A percentile compares a stretch with the other conserved stretches of the same genome.
Evolutionary conservation across 2,888 invertebrate genomes (phyloP).

Genomic region (Schrankia costaestrigalis): DNA sequence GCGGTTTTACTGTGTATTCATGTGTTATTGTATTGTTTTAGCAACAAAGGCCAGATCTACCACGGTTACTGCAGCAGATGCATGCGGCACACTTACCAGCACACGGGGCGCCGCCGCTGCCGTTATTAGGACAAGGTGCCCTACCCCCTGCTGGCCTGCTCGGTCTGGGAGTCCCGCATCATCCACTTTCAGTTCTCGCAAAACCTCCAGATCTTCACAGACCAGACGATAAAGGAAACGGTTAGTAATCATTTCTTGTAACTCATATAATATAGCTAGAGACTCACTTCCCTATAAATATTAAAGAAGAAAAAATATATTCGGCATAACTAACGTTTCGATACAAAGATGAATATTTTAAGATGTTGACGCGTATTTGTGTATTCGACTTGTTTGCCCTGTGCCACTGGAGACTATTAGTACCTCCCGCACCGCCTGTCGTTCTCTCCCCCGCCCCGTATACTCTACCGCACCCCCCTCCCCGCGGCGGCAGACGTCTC

Average conservation of each 20-base stretch:
- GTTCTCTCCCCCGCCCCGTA: conserved; percentile 26
- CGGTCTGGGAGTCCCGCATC: conserved; percentile 86
- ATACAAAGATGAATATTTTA: conserved; percentile 71
- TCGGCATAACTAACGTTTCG: conserved; percentile 47
- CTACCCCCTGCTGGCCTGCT: conserved; percentile 81
- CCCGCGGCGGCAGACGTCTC: conserved; percentile 61
- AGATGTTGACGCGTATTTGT: conserved; percentile 63
- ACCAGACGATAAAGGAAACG: conserved; percentile 88
- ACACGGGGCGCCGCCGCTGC: conserved; percentile 87
- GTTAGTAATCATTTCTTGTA: conserved; percentile 63
- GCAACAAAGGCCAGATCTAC: conserved; percentile 93
- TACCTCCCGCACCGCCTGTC: conserved; percentile 35
- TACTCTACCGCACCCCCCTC: conserved; percentile 22
- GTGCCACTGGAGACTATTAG: conserved; percentile 81
- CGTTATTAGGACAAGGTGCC: conserved; percentile 71
- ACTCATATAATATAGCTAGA: too few species aligned
- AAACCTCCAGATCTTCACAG: conserved; percentile 89
- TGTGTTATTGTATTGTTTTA: conserved; percentile 56
- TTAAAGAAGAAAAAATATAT: too few species aligned
- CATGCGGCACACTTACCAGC: conserved; percentile 92
- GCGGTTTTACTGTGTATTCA: not conserved
- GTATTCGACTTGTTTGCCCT: conserved; percentile 68
- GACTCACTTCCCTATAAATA: too few species aligned
- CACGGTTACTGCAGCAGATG: conserved; percentile 93
- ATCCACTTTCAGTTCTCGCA: conserved; percentile 88